Conservation (phyloP, 2,888 invertebrate species). For the Anthrax anthrax region DNA sequence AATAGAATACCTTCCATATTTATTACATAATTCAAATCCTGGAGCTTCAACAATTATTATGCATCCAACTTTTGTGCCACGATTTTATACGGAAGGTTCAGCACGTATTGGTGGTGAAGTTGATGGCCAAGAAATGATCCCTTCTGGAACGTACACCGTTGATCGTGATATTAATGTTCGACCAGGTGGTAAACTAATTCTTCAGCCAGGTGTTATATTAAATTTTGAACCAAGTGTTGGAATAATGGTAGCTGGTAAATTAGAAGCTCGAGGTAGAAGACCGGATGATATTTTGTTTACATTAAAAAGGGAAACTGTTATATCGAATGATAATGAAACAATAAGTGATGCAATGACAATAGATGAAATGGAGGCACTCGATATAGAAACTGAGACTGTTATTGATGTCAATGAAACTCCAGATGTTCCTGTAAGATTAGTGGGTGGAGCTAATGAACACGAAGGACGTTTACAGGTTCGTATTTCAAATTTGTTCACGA, state of each 20-base stretch:
- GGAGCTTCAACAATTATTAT: slow-evolving; percentile 69
- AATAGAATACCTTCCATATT: slow-evolving; percentile 79
- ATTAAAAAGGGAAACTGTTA: slow-evolving; percentile 57
- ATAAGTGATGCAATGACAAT: slow-evolving; percentile 41
- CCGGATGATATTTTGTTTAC: slow-evolving; percentile 70
- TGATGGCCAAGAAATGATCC: slow-evolving; percentile 71
- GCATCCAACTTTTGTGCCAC: slow-evolving; percentile 62
- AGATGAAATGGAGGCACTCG: slow-evolving; percentile 34
- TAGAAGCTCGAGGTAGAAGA: slow-evolving; percentile 66
- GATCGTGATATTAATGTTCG: slow-evolving; percentile 87
- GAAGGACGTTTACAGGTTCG: slow-evolving; percentile 77
- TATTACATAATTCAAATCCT: slow-evolving; percentile 79
- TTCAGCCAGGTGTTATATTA: slow-evolving; percentile 78
- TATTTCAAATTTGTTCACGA: too few species aligned
- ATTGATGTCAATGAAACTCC: slow-evolving; percentile 41
- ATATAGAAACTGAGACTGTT: slow-evolving; percentile 44
- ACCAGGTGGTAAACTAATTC: slow-evolving; percentile 78
- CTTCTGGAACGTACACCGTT: slow-evolving; percentile 79
- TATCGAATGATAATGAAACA: slow-evolving; percentile 48
- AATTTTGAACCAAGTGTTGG: slow-evolving; percentile 87
- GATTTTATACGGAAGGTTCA: slow-evolving; percentile 54
- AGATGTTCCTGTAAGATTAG: slow-evolving; percentile 56
- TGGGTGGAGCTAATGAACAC: slow-evolving; percentile 63
- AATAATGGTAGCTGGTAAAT: slow-evolving; percentile 88
- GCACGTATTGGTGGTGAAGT: slow-evolving; percentile 81